A percentile compares a stretch with the other conserved stretches of the same genome.
These are phyloP conservation scores for Malthinus seriepunctatus DNA, from an alignment of 2,888 invertebrate species.

Conservation along the genomic window DNA sequence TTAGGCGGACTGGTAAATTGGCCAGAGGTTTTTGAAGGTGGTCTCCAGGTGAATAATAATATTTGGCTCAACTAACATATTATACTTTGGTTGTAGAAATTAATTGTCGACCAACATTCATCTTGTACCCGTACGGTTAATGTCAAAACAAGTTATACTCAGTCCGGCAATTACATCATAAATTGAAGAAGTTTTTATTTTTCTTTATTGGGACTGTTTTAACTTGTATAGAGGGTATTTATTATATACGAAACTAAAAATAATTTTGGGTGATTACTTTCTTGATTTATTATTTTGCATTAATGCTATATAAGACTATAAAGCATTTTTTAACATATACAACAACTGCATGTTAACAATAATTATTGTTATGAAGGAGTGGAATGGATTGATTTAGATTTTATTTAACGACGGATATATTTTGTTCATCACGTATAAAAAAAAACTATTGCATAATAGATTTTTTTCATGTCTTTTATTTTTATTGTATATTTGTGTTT, in stretches of 20 bases:
- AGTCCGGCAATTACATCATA: conserved; percentile 44
- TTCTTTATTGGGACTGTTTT: conserved; percentile 33
- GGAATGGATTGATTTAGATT: too few relatives aligned
- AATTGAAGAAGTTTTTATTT: conserved; percentile 43
- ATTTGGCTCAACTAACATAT: conserved; percentile 41
- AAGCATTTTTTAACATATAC: too few relatives aligned
- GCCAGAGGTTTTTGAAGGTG: conserved; percentile 43
- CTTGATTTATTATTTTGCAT: conserved; percentile 44
- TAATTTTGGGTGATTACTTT: conserved; percentile 44
- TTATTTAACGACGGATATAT: too few relatives aligned
- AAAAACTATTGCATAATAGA: too few relatives aligned
- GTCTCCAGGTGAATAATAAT: conserved; percentile 46
- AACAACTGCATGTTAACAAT: too few relatives aligned
- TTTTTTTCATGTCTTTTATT: too few relatives aligned
- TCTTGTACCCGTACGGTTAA: conserved; percentile 45
- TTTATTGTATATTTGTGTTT: too few relatives aligned
- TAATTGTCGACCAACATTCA: conserved; percentile 50
- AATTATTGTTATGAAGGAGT: too few relatives aligned
- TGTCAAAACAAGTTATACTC: conserved; percentile 47
- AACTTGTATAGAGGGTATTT: conserved; percentile 38
- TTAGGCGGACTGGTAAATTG: conserved; percentile 5
- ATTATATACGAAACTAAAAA: conserved; percentile 41
- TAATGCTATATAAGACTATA: too few relatives aligned
- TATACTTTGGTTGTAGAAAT: conserved; percentile 49
- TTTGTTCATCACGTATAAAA: too few relatives aligned